Conservation (phyloP, 2,888 invertebrate genomes). For the Ochropacha duplaris region DNA sequence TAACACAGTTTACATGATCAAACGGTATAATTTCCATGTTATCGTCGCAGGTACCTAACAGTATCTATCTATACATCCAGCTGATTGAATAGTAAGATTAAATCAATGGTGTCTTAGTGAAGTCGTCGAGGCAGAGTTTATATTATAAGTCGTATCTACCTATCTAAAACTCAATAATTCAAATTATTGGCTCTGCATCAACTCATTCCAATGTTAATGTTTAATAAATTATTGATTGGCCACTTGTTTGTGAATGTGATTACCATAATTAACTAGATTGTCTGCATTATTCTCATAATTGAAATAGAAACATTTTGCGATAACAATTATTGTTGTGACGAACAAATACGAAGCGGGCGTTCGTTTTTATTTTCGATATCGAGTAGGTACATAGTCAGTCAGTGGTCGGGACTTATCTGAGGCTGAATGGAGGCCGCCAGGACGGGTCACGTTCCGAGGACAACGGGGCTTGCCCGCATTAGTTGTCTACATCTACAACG, state of each 20-base stretch:
- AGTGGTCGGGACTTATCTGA: constrained; percentile 24
- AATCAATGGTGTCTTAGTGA: background rate
- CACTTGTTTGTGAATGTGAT: constrained; percentile 31
- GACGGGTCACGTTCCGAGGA: constrained; percentile 33
- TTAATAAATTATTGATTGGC: constrained; percentile 31
- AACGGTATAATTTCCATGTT: background rate
- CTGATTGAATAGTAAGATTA: background rate
- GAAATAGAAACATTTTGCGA: constrained; percentile 17
- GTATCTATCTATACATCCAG: background rate
- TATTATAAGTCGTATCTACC: background rate
- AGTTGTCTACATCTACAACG: constrained; percentile 18
- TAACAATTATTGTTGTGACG: background rate
- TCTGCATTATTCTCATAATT: constrained; percentile 23
- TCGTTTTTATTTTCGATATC: background rate
- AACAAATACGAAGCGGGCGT: background rate
- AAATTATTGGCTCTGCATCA: constrained; percentile 8
- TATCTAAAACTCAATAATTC: constrained; percentile 7
- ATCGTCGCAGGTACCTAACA: background rate
- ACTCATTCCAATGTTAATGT: constrained; percentile 37
- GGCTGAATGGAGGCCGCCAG: constrained; percentile 30
- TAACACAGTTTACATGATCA: background rate
- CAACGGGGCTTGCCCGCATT: constrained; percentile 33
- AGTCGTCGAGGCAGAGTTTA: background rate
- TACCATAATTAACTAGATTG: constrained; percentile 31
- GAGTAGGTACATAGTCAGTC: constrained; percentile 8